These are phyloP conservation scores for Cryptus armator DNA, from an alignment of 2,888 invertebrate genomes.

Conservation along the genomic window DNA sequence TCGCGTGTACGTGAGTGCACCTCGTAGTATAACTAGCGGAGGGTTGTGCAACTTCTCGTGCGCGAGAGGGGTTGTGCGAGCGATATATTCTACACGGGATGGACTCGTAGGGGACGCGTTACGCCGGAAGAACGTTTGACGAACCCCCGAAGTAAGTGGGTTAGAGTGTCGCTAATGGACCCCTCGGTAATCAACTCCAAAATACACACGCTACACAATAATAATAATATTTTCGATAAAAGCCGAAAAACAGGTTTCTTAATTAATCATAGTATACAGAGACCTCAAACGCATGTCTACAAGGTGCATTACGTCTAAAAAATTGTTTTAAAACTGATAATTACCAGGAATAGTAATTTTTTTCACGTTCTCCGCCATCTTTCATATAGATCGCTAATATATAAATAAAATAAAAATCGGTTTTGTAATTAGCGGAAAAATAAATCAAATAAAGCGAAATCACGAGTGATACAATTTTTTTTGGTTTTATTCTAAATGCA, in stretches of 20 bases:
- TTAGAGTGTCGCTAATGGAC: constrained; percentile 72
- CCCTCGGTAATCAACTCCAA: constrained; percentile 21
- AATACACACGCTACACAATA: not conserved
- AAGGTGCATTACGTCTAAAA: no score
- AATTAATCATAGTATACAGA: no score
- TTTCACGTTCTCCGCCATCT: no score
- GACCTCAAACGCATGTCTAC: no score
- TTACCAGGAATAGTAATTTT: no score
- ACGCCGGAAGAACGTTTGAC: constrained; percentile 56
- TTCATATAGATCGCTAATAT: no score
- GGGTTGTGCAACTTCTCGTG: constrained; percentile 21
- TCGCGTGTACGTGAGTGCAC: not conserved
- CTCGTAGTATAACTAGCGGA: constrained; percentile 4
- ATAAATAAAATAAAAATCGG: no score
- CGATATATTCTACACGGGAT: not conserved
- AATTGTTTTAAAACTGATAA: no score
- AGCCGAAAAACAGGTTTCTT: not conserved
- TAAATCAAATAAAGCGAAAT: no score
- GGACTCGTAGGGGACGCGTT: constrained; percentile 33
- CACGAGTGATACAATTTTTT: no score
- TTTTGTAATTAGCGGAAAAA: no score
- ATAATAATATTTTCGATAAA: not conserved
- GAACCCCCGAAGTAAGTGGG: constrained; percentile 67
- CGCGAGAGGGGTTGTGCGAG: not conserved
- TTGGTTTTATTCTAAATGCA: no score